Conservation (phyloP, 2,113 vertebrate species). For the Limnothrissa miodon region DNA sequence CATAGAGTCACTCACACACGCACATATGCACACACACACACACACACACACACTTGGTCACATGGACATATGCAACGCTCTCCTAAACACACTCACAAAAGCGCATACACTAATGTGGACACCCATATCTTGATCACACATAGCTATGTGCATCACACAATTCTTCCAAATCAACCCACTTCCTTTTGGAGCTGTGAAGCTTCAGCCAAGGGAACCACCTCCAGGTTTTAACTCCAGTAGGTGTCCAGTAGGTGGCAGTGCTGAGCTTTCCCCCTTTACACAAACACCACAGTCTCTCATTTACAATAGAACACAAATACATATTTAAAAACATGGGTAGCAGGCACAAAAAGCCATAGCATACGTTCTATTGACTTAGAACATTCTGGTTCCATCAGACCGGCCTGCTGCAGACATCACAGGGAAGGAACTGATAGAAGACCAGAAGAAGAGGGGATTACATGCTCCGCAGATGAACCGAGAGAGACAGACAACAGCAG, state of each 20-base stretch:
- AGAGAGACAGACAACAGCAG: conserved; percentile 1
- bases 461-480: conserved; percentile 4
- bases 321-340: neutral
- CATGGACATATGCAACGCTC: neutral
- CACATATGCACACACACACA: too few species aligned
- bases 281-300: neutral
- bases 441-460: neutral
- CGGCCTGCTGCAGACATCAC: neutral
- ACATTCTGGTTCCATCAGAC: neutral
- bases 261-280: neutral
- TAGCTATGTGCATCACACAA: neutral
- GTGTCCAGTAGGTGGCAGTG: neutral
- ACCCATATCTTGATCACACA: neutral
- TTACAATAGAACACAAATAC: neutral
- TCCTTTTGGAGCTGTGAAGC: too few species aligned
- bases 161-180: neutral
- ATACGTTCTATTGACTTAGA: neutral
- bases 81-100: neutral
- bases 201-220: neutral
- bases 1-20: too few species aligned
- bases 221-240: neutral
- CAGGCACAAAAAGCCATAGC: neutral
- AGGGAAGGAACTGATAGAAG: neutral
- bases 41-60: too few species aligned
- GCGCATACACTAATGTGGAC: neutral